phyloP scores from a whole-genome alignment of 2,797 vertebrate species.

The Tenualosa thibaudeaui region DNA sequence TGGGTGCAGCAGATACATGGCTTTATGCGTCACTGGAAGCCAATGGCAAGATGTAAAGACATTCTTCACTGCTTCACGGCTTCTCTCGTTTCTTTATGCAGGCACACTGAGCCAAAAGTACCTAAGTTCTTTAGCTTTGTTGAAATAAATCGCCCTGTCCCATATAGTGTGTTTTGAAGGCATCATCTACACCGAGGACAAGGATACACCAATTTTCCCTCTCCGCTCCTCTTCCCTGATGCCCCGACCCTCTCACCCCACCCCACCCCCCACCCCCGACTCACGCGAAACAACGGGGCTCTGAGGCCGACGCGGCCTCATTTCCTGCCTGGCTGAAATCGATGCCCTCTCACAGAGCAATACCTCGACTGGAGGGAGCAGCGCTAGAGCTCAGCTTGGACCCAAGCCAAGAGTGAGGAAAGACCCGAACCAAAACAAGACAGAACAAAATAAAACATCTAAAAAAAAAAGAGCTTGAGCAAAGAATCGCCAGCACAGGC shows the following conservation, averaged over 20 bases:
- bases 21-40: neutral
- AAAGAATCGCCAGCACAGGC: slow-evolving; percentile 63
- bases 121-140: slow-evolving; percentile 37
- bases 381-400: slow-evolving; percentile 67
- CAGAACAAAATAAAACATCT: slow-evolving; percentile 24
- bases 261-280: slow-evolving; percentile 43
- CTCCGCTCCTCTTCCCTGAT: slow-evolving; percentile 37
- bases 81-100: slow-evolving; percentile 43
- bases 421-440: slow-evolving; percentile 57
- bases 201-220: slow-evolving; percentile 24
- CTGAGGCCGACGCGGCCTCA: slow-evolving; percentile 64
- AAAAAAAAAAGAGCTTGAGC: slow-evolving; percentile 13
- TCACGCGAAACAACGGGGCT: slow-evolving; percentile 55
- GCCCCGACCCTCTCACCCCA: slow-evolving; percentile 45
- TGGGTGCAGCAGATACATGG: slow-evolving; percentile 8
- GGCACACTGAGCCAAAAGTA: slow-evolving; percentile 35
- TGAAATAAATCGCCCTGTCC: slow-evolving; percentile 55
- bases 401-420: slow-evolving; percentile 62
- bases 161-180: slow-evolving; percentile 37
- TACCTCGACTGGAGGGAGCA: slow-evolving; percentile 62
- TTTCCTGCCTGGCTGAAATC: slow-evolving; percentile 73
- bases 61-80: slow-evolving; percentile 36
- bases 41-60: neutral
- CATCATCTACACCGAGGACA: neutral
- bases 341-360: slow-evolving; percentile 56